These are phyloP conservation scores for Spizaetus ornatus DNA, from an alignment of 2,113 vertebrate genomes.

Conservation along the genomic window DNA sequence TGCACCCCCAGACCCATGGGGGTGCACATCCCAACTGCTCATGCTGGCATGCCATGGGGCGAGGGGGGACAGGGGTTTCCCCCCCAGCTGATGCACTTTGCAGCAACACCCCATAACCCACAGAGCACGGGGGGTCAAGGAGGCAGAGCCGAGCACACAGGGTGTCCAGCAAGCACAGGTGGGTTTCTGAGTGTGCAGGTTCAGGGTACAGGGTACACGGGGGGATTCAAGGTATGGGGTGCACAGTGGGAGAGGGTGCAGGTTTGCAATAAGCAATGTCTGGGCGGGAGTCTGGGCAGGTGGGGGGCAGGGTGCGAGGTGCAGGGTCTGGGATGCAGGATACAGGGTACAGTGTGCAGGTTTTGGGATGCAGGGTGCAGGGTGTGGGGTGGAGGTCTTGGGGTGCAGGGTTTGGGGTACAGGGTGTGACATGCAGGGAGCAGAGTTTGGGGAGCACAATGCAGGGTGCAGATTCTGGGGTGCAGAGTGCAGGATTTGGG, in stretches of 20 bases:
- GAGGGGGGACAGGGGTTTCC: background rate
- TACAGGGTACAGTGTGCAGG: too few relatives aligned
- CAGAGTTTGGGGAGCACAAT: background rate
- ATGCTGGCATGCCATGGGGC: rapidly evolving
- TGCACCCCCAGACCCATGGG: background rate
- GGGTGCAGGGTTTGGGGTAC: too few relatives aligned
- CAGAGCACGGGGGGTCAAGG: rapidly evolving
- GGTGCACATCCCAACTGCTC: background rate
- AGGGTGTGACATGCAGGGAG: too few relatives aligned
- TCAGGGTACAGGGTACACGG: background rate
- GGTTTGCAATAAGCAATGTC: background rate
- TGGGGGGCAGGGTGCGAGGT: background rate
- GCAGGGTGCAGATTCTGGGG: too few relatives aligned
- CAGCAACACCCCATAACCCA: background rate
- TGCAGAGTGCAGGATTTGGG: background rate
- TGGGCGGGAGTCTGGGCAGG: background rate
- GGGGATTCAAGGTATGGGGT: too few relatives aligned
- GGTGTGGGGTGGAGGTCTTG: rapidly evolving
- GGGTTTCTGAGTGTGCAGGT: background rate
- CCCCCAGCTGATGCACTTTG: too few relatives aligned
- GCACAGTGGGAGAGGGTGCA: background rate
- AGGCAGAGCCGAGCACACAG: background rate
- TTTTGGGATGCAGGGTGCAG: background rate
- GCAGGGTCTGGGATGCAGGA: background rate
- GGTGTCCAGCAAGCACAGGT: background rate